Percentiles rank a stretch among this genome's conserved stretches.
phyloP scores from a whole-genome alignment of 2,113 vertebrate species.

The Marmota flaviventris region DNA sequence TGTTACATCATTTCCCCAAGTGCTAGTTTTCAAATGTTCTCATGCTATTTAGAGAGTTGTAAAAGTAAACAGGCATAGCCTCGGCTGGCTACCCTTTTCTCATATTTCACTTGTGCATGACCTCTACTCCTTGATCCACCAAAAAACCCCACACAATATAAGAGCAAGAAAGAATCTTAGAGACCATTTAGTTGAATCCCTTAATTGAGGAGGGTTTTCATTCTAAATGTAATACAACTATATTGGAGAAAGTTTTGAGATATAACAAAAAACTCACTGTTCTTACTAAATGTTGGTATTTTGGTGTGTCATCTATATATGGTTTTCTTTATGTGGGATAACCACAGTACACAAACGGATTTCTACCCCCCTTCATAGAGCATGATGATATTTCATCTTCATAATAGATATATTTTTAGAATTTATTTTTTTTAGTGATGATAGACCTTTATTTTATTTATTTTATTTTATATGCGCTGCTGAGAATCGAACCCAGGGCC shows the following conservation, averaged over 20 bases:
- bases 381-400: background rate
- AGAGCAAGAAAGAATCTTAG: background rate
- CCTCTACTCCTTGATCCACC: background rate
- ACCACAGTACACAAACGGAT: background rate
- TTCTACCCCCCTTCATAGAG: background rate
- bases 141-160: background rate
- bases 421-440: no score
- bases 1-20: conserved; percentile 26
- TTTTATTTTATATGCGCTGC: no score
- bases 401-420: background rate
- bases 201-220: background rate
- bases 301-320: background rate
- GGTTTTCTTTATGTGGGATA: conserved; percentile 35
- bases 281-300: conserved; percentile 35
- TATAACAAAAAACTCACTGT: background rate
- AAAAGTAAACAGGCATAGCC: conserved; percentile 1
- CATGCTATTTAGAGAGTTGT: background rate
- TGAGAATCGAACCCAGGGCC: no score
- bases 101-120: conserved; percentile 18
- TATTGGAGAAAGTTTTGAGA: background rate
- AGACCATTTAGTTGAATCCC: background rate
- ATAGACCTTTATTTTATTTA: no score
- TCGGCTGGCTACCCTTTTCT: conserved; percentile 41
- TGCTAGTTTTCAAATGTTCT: conserved; percentile 22
- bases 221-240: background rate